Evolutionary conservation across 2,888 invertebrate species (phyloP).

Genomic region (Synergus japonicus): DNA sequence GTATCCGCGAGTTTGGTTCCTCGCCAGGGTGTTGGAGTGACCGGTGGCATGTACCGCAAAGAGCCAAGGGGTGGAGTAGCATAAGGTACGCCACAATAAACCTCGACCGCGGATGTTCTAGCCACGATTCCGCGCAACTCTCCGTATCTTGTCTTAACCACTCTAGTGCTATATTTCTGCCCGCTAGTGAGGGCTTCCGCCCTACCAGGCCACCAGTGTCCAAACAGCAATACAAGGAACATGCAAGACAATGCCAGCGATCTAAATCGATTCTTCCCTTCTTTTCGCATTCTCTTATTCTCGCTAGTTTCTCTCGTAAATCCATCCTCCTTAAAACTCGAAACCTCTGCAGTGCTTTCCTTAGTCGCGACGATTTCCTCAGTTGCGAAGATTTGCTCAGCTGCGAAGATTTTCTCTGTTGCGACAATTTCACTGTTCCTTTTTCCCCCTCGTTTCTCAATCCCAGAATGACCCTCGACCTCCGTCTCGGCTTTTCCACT

Average conservation of each 20-base stretch:
- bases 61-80: conserved; percentile 94
- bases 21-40: conserved; percentile 93
- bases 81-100: conserved; percentile 95
- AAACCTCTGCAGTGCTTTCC: neutral
- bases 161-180: conserved; percentile 89
- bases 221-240: conserved; percentile 60
- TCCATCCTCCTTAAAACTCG: conserved; percentile 10
- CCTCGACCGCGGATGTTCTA: conserved; percentile 91
- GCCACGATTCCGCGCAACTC: conserved; percentile 91
- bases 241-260: conserved; percentile 46
- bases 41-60: conserved; percentile 96
- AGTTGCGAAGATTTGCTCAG: neutral
- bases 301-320: conserved; percentile 40
- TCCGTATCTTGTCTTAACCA: conserved; percentile 94
- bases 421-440: neutral
- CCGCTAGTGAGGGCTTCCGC: conserved; percentile 79
- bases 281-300: conserved; percentile 28
- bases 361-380: neutral
- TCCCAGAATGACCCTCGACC: conserved; percentile 17
- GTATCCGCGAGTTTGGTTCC: conserved; percentile 89
- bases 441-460: conserved; percentile 16
- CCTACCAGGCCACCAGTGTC: conserved; percentile 56
- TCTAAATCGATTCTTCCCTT: conserved; percentile 21
- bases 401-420: neutral
- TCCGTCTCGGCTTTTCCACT: conserved; percentile 2